Evolutionary conservation across 2,797 vertebrate genomes (phyloP), one percentile per base, ranked within the genome.

Genomic region (Denticeps clupeoides): DNA sequence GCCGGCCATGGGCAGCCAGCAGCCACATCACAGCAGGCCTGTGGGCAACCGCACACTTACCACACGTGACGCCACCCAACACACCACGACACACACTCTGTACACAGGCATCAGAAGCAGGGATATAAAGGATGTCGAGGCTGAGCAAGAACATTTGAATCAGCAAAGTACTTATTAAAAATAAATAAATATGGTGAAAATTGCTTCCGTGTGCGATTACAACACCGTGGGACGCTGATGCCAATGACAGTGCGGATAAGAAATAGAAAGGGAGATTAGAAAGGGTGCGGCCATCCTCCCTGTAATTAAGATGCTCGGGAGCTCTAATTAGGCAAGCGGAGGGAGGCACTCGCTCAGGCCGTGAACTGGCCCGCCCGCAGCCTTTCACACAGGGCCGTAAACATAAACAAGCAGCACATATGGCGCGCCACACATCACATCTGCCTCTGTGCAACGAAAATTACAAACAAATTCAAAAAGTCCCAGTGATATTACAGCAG

Each of bases 241-340:
- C 41, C 53, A 73, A 70, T 48, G 67, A 69, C 54, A 60, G 55
- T 52, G 46, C 69, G 47, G 70, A 77, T 68, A 80, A 83, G 74
- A 79, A 80, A 82, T 78, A 78, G 76, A 77, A 75, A 46, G 26
- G 55, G 67, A 78, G 77, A 82, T 83, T 77, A 81, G 41, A 85
- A 80, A 68, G 58, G 61, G 67, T 54, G 64, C 48, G 22, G 35
- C 58, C 54, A 16, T 45, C 61, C 60, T 56, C 61, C 72, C 77
- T 82, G 71, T 86, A 74, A 86, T 85, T 80, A 84, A 50, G 54
- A 56, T 46, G 54, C 63, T 38, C 46, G 28, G 47, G 60, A 70
- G 68, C 60, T 78, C 56, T 80, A 79, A 84, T 79, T 80, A 77
- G 58, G 69, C 62, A 60, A 67, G 66, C 56, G 62, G 53, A 68